A percentile compares a stretch with the other conserved stretches of the same genome.
Conservation (phyloP, 2,797 vertebrate genomes). For the Streptopelia turtur region DNA sequence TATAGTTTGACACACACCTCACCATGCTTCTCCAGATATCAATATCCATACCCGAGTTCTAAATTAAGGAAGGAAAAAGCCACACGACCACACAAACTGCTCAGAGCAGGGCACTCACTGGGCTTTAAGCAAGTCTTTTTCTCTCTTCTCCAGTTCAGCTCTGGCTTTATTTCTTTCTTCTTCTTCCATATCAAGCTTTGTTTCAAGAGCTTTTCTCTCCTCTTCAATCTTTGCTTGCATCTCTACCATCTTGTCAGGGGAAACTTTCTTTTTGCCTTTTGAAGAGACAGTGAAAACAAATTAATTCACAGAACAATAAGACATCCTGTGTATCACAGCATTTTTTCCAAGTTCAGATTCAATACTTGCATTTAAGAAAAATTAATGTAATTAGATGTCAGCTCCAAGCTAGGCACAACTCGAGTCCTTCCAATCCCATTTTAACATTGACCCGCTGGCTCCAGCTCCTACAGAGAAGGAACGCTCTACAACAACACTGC, state of each 20-base stretch:
- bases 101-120: constrained; percentile 84
- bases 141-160: constrained; percentile 95
- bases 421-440: not conserved
- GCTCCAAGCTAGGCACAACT: not conserved
- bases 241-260: constrained; percentile 97
- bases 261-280: constrained; percentile 96
- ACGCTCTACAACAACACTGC: not conserved
- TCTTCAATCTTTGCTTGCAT: constrained; percentile 99
- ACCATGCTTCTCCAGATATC: not conserved
- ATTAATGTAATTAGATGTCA: not conserved
- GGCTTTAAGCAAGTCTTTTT: constrained; percentile 97
- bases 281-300: constrained; percentile 14
- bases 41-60: accelerated
- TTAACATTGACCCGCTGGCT: not conserved
- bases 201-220: constrained; percentile 95
- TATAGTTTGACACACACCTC: not conserved
- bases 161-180: constrained; percentile 98
- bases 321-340: not conserved
- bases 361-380: not conserved
- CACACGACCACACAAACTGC: accelerated
- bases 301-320: not conserved
- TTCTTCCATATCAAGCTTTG: constrained; percentile 99
- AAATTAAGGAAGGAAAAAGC: not conserved
- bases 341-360: not conserved
- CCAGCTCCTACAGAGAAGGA: not conserved